A percentile compares a stretch with the other conserved stretches of the same genome.
Conservation (phyloP, 1,140 invertebrate species). For the Cotesia glomerata region DNA sequence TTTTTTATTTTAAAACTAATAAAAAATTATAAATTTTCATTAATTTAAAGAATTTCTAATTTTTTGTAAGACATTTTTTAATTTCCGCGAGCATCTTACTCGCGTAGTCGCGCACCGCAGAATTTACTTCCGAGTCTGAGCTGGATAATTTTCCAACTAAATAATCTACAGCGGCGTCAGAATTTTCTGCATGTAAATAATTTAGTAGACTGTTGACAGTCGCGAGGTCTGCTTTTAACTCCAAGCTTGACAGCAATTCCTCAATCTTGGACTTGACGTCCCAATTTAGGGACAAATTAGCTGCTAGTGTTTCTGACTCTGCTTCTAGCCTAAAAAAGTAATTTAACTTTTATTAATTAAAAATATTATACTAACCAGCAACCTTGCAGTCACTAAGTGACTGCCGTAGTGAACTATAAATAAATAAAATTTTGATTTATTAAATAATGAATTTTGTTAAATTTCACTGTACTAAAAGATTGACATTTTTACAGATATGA, state of each 20-base stretch:
- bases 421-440: too few species aligned
- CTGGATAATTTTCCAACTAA: slow-evolving; percentile 14
- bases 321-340: background rate
- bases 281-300: background rate
- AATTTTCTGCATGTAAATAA: slow-evolving; percentile 21
- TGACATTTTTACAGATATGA: too few species aligned
- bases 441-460: too few species aligned
- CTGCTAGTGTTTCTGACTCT: too few species aligned
- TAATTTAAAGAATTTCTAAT: too few species aligned
- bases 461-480: too few species aligned
- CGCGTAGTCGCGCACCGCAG: slow-evolving; percentile 14
- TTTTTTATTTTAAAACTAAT: background rate
- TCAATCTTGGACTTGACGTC: slow-evolving; percentile 23
- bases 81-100: slow-evolving; percentile 15
- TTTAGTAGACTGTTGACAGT: slow-evolving; percentile 20
- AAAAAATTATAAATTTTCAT: background rate
- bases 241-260: slow-evolving; percentile 30
- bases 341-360: too few species aligned
- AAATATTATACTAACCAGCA: too few species aligned
- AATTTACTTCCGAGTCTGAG: slow-evolving; percentile 8
- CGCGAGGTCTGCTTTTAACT: slow-evolving; percentile 9
- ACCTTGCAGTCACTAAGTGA: too few species aligned
- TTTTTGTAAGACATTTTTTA: background rate
- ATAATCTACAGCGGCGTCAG: slow-evolving; percentile 28
- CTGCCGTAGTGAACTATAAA: too few species aligned